Conservation (phyloP, 2,888 invertebrate genomes). For the Aspidapion aeneum region DNA sequence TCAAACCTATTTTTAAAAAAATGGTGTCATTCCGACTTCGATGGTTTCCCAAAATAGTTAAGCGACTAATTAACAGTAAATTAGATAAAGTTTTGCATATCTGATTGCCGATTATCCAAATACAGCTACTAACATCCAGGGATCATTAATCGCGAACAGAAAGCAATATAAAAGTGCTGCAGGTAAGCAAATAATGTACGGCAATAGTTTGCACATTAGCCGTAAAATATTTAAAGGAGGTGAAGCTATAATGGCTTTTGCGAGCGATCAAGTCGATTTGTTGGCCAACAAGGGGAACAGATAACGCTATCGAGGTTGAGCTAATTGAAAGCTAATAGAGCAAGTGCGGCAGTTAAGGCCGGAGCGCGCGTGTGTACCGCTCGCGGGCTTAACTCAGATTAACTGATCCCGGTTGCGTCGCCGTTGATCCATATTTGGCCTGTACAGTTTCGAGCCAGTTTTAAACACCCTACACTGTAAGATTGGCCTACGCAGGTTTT, state of each 20-base stretch:
- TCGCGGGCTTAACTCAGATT: background rate
- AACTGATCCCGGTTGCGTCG: slow-evolving; percentile 44
- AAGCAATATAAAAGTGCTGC: background rate
- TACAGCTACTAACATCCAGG: too few relatives aligned
- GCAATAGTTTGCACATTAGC: slow-evolving; percentile 10
- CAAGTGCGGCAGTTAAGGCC: slow-evolving; percentile 46
- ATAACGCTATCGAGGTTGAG: slow-evolving; percentile 46
- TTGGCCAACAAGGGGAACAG: slow-evolving; percentile 42
- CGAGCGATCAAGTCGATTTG: slow-evolving; percentile 20
- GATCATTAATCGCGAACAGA: background rate
- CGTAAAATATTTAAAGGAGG: slow-evolving; percentile 11
- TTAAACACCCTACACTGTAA: too few relatives aligned
- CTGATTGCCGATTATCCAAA: too few relatives aligned
- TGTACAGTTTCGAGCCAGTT: too few relatives aligned
- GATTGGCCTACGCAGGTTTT: too few relatives aligned
- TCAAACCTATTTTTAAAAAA: too few relatives aligned
- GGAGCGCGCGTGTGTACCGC: slow-evolving; percentile 36
- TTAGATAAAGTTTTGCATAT: too few relatives aligned
- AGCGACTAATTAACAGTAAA: too few relatives aligned
- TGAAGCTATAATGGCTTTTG: background rate
- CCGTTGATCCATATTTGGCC: too few relatives aligned
- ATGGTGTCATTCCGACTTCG: too few relatives aligned
- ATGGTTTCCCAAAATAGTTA: too few relatives aligned
- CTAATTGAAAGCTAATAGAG: slow-evolving; percentile 51
- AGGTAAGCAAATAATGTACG: background rate